Evolutionary conservation across 2,113 vertebrate species (phyloP).

Genomic region (Anser brachyrhynchus): DNA sequence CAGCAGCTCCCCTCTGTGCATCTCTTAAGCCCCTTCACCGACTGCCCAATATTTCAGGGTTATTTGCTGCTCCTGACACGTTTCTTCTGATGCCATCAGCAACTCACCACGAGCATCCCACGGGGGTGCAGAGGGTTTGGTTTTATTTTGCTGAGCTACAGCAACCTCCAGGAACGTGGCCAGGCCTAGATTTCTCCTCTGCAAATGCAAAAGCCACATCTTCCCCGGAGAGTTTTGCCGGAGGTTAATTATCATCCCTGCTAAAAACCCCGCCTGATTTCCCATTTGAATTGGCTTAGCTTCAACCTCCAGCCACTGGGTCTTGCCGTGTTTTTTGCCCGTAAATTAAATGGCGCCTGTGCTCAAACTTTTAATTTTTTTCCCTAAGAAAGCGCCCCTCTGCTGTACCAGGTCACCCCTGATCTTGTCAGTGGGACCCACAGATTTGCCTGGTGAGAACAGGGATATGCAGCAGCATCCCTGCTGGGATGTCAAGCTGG

Average conservation of each 20-base stretch:
- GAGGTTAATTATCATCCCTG: background rate
- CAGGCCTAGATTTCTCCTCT: background rate
- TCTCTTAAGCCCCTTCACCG: background rate
- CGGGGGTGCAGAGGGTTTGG: background rate
- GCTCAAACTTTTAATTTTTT: background rate
- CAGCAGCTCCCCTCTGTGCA: background rate
- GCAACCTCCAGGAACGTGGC: background rate
- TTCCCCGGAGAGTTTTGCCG: background rate
- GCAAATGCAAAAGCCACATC: background rate
- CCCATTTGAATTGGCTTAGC: background rate
- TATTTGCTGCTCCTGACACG: background rate
- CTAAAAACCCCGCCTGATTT: background rate
- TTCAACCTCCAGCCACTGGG: background rate
- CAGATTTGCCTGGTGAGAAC: background rate
- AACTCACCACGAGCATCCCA: rapidly evolving
- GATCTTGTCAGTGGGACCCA: background rate
- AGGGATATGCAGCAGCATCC: background rate
- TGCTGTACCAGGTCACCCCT: background rate
- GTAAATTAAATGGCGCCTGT: background rate
- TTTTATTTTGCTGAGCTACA: no score
- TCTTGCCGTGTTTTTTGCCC: background rate
- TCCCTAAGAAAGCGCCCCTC: rapidly evolving
- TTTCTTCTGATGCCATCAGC: background rate
- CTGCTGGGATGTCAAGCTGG: rapidly evolving
- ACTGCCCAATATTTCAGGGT: background rate